A percentile compares a stretch with the other conserved stretches of the same genome.
Evolutionary conservation across 2,888 invertebrate species (phyloP).

Genomic region (Drosophila parthenogenetica): DNA sequence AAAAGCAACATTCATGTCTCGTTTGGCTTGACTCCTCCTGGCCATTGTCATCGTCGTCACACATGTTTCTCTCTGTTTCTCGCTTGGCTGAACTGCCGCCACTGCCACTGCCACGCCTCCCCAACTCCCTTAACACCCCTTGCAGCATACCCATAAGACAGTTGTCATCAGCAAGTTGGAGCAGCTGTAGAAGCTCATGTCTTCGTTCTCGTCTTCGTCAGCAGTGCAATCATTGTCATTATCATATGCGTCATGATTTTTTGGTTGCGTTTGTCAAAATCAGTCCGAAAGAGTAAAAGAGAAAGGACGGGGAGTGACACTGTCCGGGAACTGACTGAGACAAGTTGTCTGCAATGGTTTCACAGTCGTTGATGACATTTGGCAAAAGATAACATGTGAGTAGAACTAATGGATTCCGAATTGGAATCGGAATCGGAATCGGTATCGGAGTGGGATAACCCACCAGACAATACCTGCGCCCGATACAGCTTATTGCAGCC

Average conservation of each 20-base stretch:
- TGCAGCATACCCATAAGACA: conserved; percentile 20
- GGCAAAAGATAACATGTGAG: conserved; percentile 17
- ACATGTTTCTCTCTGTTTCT: conserved; percentile 57
- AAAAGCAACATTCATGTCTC: conserved; percentile 70
- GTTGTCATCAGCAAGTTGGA: conserved; percentile 58
- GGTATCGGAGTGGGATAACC: background rate
- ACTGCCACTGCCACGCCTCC: background rate
- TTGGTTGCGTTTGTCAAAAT: conserved; percentile 52
- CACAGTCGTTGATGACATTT: conserved; percentile 57
- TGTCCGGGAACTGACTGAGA: conserved; percentile 15
- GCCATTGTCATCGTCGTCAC: conserved; percentile 60
- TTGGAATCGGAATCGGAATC: background rate
- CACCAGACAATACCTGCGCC: conserved; percentile 4
- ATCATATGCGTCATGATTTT: conserved; percentile 76
- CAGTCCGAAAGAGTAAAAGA: conserved; percentile 21
- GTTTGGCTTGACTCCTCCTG: conserved; percentile 29
- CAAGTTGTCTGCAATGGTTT: conserved; percentile 26
- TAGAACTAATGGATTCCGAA: background rate
- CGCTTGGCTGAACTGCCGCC: conserved; percentile 53
- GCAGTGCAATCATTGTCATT: conserved; percentile 73
- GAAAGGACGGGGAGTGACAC: conserved; percentile 11
- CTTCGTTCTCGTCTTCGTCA: conserved; percentile 25
- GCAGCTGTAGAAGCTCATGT: conserved; percentile 28
- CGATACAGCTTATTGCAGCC: background rate
- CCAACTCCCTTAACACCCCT: background rate